Evolutionary conservation across 2,113 vertebrate species (phyloP), one percentile per base, ranked within the genome.

Genomic region (Microcebus murinus): DNA sequence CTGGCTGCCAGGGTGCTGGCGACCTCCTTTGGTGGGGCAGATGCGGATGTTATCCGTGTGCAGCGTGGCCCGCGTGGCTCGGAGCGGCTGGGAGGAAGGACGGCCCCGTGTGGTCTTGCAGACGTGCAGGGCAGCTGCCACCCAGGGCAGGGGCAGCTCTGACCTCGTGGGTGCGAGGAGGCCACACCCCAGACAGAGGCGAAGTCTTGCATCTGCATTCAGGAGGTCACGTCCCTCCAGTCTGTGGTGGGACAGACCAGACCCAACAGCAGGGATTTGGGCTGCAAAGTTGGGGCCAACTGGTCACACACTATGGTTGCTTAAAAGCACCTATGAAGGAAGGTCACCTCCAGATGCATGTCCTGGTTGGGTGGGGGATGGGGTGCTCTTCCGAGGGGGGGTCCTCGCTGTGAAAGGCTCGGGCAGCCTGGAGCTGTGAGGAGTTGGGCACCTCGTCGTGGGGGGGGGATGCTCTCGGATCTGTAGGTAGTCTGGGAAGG

Each of bases 81-180:
- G 11, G 21, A 79, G 73, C 8, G 31, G 45, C 59, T 55, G 95
- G 87, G 88, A 93, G 29, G 76, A 12, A 55, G 89, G 42, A 63
- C 1, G 84, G 65, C 39, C 29, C 59, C 80, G 96, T 90, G 97
- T 92, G 92, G 95, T 77, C 92, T 52, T 29, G 76, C 48, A 15
- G 34, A 27, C 0, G 2, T 50, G 68, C 48, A 3, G 65, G 52
- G 50, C 90, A n/a, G 55, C 59, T 0, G 8, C 74, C 4, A 12
- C 3, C 61, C 70, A 23, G 83, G 94, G 82, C 45, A 65, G 31
- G 81, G 39, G n/a, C 31, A 1, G 39, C 57, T 39, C 9, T 1
- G 55, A 65, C 59, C 4, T 17, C 36, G 7, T 67, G 55, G 67
- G 67, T 45, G 48, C 87, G 3, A 25, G 91, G 42, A 74, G 55